Conservation (phyloP, 2,797 vertebrate genomes). For the Microctenopoma stevenorrisi region DNA sequence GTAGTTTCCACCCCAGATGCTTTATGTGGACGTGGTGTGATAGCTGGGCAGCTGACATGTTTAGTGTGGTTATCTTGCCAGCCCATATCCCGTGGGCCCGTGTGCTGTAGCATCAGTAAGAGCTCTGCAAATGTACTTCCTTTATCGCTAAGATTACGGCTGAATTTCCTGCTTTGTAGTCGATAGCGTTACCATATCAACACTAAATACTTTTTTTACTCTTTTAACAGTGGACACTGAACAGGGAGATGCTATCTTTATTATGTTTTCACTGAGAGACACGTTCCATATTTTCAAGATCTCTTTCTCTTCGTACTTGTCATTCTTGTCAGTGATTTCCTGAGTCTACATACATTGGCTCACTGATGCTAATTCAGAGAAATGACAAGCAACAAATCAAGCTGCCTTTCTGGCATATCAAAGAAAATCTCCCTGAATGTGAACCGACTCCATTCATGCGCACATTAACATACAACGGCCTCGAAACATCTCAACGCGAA, state of each 20-base stretch:
- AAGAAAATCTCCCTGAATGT: constrained; percentile 49
- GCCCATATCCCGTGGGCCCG: constrained; percentile 59
- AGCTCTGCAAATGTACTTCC: constrained; percentile 50
- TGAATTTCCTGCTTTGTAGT: constrained; percentile 47
- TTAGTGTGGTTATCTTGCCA: constrained; percentile 61
- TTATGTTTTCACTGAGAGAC: constrained; percentile 21
- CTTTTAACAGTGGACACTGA: constrained; percentile 45
- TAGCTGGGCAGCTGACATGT: constrained; percentile 63
- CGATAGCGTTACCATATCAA: constrained; percentile 48
- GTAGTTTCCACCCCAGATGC: constrained; percentile 21
- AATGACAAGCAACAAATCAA: constrained; percentile 67
- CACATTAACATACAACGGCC: constrained; percentile 45
- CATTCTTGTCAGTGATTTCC: constrained; percentile 55
- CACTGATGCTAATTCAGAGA: constrained; percentile 59
- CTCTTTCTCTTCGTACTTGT: constrained; percentile 14
- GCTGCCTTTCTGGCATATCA: constrained; percentile 51
- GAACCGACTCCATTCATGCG: constrained; percentile 51
- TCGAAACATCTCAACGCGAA: constrained; percentile 45
- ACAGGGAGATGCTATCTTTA: constrained; percentile 21
- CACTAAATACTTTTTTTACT: constrained; percentile 22
- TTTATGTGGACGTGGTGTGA: constrained; percentile 53
- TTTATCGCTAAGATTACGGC: constrained; percentile 48
- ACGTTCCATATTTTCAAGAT: constrained; percentile 21
- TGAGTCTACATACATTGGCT: constrained; percentile 29
- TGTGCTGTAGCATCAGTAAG: constrained; percentile 50